These are phyloP conservation scores for Carapus acus DNA, from an alignment of 2,797 vertebrate species.

Conservation along the genomic window DNA sequence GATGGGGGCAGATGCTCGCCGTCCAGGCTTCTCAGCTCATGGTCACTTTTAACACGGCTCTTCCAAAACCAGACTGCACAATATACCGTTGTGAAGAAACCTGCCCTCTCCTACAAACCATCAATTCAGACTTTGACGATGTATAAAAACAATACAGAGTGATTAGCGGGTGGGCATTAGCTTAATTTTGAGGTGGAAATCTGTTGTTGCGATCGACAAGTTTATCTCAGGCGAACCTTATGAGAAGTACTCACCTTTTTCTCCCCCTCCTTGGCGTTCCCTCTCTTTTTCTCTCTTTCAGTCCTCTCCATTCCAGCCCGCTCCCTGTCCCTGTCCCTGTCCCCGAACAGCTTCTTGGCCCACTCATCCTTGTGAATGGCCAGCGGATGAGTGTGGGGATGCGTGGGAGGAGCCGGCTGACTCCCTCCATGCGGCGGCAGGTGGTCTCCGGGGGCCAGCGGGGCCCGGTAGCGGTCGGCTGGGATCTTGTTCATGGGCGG, in stretches of 20 bases:
- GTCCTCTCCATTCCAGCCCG: conserved; percentile 66
- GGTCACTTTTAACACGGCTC: conserved; percentile 67
- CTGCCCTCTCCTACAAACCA: neutral
- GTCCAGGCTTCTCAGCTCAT: conserved; percentile 60
- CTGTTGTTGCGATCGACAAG: no score
- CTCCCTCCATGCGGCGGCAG: conserved; percentile 69
- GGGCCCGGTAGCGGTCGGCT: conserved; percentile 89
- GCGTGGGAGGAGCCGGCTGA: conserved; percentile 66
- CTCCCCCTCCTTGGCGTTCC: conserved; percentile 72
- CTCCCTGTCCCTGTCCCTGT: conserved; percentile 78
- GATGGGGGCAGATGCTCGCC: conserved; percentile 50
- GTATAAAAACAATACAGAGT: neutral
- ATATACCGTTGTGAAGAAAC: conserved; percentile 7
- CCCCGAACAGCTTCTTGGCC: conserved; percentile 85
- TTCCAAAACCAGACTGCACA: conserved; percentile 48
- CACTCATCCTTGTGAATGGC: conserved; percentile 83
- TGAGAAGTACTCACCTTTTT: conserved; percentile 74
- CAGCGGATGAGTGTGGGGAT: conserved; percentile 59
- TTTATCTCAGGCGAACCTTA: neutral
- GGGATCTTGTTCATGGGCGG: conserved; percentile 98
- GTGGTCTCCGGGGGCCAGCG: conserved; percentile 72
- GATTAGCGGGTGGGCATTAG: neutral
- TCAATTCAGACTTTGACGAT: neutral
- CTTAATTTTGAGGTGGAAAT: neutral
- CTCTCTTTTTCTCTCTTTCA: conserved; percentile 67